Percentiles rank a stretch among this genome's conserved stretches.
Evolutionary conservation across 1,140 invertebrate genomes (phyloP).

Genomic region (Calephelis virginiensis): DNA sequence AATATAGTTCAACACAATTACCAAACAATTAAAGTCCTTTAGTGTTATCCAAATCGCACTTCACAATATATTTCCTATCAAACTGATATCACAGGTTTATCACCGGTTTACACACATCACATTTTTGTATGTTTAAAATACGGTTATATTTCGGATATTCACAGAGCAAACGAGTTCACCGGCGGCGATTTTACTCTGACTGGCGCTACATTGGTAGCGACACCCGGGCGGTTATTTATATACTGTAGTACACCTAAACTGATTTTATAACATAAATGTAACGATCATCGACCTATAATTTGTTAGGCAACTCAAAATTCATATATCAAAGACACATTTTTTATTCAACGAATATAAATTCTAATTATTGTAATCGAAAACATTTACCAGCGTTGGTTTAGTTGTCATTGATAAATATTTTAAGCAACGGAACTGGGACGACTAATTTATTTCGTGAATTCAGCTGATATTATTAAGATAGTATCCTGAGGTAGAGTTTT

Average conservation of each 20-base stretch:
- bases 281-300: slow-evolving; percentile 67
- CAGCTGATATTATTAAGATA: no score
- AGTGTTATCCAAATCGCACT: not conserved
- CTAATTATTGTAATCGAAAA: no score
- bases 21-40: slow-evolving; percentile 1
- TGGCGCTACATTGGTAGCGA: slow-evolving; percentile 61
- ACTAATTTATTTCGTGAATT: no score
- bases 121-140: slow-evolving; percentile 23
- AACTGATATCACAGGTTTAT: not conserved
- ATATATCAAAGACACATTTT: no score
- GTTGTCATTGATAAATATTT: no score
- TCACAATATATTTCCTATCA: not conserved
- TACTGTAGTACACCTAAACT: slow-evolving; percentile 70
- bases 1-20: not conserved
- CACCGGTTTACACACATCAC: slow-evolving; percentile 18
- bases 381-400: no score
- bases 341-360: no score
- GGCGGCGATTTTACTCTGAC: slow-evolving; percentile 51
- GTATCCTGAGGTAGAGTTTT: no score
- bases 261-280: slow-evolving; percentile 70
- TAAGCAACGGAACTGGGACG: no score
- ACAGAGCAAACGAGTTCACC: slow-evolving; percentile 41
- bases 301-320: not conserved
- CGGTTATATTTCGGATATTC: not conserved
- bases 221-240: slow-evolving; percentile 72